Base-by-base conservation (phyloP, 2,113 vertebrate genomes). In the Acanthisitta chloris region DNA sequence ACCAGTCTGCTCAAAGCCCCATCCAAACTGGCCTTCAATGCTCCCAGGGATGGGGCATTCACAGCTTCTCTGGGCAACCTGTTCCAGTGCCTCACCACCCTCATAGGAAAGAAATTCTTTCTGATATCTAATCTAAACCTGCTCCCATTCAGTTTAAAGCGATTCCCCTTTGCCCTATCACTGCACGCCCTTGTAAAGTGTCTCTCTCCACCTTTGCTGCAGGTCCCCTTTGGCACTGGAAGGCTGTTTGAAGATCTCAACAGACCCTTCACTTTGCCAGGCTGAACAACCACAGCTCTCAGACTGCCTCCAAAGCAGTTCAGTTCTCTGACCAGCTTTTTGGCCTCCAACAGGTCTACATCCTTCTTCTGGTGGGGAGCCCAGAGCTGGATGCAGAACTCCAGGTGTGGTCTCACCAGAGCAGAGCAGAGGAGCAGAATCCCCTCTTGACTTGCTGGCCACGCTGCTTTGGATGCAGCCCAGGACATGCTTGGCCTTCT, bases 131-230 rank as follows among this genome's bases (percentile, higher is more conserved):
- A 58, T 20, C 17, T 48, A 58, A 59, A 59, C 10, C 11, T 20
- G 8, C 3, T 4, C 4, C 48, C 46, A 73, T 34, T 14, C 24
- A 79, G 17, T 48, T 29, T 43, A n/a, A 54, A 70, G 20, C 46
- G 2, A 1, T 29, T 48, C 28, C 13, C 5, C 28, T 5, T 54
- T 1, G 1, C 16, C 7, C 10, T 38, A 17, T 11, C 40, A 16
- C 15, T 74, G 28, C 28, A 26, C 1, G 8, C 4, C 51, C 11
- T 48, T 1, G 7, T 10, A 52, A n/a, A 61, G 13, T 33, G 17
- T 8, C 12, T 10, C n/a, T 54, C 8, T 3, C 19, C 24, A 42
- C 4, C 26, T 57, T 5, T 49, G 12, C 4, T 36, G 6, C 18
- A 65, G 31, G 8, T 10, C 8, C 10, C 8, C 6, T 29, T 29